Base-by-base conservation (phyloP, 1,140 invertebrate genomes). In the Drosophila kurseongensis region DNA sequence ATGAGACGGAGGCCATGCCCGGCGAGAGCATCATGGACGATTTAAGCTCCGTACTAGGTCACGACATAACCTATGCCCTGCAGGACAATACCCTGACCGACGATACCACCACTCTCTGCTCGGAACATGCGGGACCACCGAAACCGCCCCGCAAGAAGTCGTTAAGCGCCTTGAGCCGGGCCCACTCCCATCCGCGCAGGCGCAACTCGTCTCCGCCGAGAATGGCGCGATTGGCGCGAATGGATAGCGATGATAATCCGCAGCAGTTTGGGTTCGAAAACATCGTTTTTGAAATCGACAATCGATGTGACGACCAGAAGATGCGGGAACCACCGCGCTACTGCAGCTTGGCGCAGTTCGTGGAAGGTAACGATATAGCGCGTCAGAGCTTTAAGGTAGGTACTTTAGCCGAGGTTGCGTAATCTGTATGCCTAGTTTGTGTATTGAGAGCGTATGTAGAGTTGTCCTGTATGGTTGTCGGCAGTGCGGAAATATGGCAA, bases 301-400 rank as follows among this genome's bases (percentile, higher is more conserved):
- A 95, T 93, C 77, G 93, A 85, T 92, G 92, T 91, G 72, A 94
- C 91, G 93, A 94, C 86, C 63, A 93, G 91, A 90, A 94, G 92
- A 80, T 91, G n/a, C 60, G 80, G 16, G 83, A 93, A 73, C 94
- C 95, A 51, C 93, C 94, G 47, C 95, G 94, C 75, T 96, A 95
- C 90, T 96, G 95, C 81, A 96, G 95, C 86, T 92, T 96, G 75
- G 96, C 96, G 6, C 94, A 96, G 75, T 96, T 96, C 82, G 95
- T 95, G 66, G 96, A 96, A 93, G 96, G 96, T 36, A 96, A 94
- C 89, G 96, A 97, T 86, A 97, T 97, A 61, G 96, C 95, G 1
- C 94, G 95, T 51, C 94, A 94, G 83, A 97, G 96, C 4, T 96
- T 96, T 82, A 95, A 95, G 80, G 94, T 93, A 90, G 69, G 89